Evolutionary conservation across 2,113 vertebrate species (phyloP).

Genomic region (Dromaius novaehollandiae): DNA sequence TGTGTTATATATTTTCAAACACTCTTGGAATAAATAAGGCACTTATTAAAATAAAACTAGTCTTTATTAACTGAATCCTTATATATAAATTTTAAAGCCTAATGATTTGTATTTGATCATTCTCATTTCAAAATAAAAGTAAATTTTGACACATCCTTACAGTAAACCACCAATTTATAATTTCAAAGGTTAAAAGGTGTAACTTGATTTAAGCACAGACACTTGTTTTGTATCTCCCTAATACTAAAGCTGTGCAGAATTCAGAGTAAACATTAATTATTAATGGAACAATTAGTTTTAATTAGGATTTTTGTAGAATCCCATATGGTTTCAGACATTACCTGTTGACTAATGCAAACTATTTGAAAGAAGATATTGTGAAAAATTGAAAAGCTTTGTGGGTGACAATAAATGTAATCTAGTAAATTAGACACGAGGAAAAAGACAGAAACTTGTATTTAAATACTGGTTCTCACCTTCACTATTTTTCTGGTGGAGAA

Average conservation of each 20-base stretch:
- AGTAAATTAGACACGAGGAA: neutral
- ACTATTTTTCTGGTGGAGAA: neutral
- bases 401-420: neutral
- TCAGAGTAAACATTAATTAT: constrained; percentile 58
- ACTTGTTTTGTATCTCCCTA: neutral
- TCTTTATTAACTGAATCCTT: neutral
- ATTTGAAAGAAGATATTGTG: neutral
- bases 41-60: neutral
- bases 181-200: neutral
- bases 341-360: constrained; percentile 29
- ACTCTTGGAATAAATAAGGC: neutral
- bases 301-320: constrained; percentile 44
- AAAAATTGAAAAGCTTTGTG: neutral
- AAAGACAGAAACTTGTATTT: neutral
- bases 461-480: neutral
- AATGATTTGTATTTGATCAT: neutral
- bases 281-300: constrained; percentile 65
- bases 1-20: neutral
- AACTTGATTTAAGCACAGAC: neutral
- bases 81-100: neutral
- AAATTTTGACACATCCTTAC: neutral
- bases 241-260: constrained; percentile 5
- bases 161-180: neutral
- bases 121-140: neutral
- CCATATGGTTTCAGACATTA: constrained; percentile 47